These are phyloP conservation scores for Sebastes schlegelii DNA, from an alignment of 2,113 vertebrate species.

Conservation along the genomic window DNA sequence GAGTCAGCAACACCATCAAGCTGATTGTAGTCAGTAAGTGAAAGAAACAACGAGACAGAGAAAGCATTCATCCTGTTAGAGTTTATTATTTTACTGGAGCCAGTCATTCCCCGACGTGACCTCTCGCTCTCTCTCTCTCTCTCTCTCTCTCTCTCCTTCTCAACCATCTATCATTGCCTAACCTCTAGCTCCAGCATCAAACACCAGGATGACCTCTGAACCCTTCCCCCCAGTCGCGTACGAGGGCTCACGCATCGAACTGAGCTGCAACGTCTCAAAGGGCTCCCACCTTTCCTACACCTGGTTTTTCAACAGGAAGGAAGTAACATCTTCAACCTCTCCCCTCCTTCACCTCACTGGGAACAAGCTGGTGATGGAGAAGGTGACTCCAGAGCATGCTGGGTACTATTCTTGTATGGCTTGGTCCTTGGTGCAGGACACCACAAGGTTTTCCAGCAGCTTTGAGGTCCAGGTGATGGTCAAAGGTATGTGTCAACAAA, in stretches of 20 bases:
- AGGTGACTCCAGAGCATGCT: conserved; percentile 55
- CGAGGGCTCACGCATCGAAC: conserved; percentile 70
- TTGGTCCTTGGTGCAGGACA: conserved; percentile 48
- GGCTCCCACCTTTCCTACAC: conserved; percentile 80
- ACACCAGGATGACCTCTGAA: conserved; percentile 66
- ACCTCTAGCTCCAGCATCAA: conserved; percentile 71
- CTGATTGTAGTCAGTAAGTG: conserved; percentile 83
- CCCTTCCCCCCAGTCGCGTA: conserved; percentile 71
- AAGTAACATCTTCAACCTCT: conserved; percentile 40
- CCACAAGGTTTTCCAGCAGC: conserved; percentile 68
- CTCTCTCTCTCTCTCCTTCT: background rate
- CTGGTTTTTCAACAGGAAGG: conserved; percentile 78
- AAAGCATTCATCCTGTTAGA: background rate
- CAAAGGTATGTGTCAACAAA: conserved; percentile 73
- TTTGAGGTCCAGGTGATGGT: conserved; percentile 71
- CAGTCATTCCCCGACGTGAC: background rate
- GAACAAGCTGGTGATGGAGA: conserved; percentile 69
- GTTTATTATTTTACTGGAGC: background rate
- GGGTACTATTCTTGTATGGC: conserved; percentile 71
- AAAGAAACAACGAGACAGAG: background rate
- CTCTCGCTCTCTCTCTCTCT: background rate
- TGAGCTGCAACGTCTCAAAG: conserved; percentile 67
- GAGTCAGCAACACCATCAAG: conserved; percentile 69
- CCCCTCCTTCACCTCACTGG: conserved; percentile 31
- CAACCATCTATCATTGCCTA: background rate